Base-by-base conservation (phyloP, 2,113 vertebrate species). In the Mastomys coucha region DNA sequence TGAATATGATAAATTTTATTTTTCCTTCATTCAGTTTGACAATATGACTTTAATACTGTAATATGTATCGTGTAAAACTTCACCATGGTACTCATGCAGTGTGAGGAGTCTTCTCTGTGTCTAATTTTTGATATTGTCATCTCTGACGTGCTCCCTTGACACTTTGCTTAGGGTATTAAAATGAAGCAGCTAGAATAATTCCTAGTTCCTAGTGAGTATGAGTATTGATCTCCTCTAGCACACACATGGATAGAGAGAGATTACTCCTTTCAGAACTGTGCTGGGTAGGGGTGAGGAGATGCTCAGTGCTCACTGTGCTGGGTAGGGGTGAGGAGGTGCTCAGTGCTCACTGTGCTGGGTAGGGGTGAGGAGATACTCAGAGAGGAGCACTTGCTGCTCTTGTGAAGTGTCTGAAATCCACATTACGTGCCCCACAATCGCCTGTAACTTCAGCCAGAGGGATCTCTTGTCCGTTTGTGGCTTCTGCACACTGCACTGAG, bases 1-100 rank as follows among this genome's bases (percentile, higher is more conserved):
- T 31, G 28, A 31, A 67, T 12, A 13, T 67, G 12, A 31, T 31
- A 5, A 67, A 67, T 67, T 31, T 67, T 31, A 67, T 36, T 90
- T 33, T 49, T 73, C 51, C 3, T 82, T 60, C 58, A 60, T 39
- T 56, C 33, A 22, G 1, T 60, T 39, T 39, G 56, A 42, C 63
- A 28, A 19, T 42, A 63, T 84, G 24, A 28, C 12, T 42, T 81
- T 63, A 28, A 42, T 84, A 4, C 49, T 86, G 42, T 70, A 33
- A 75, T 56, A 72, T 28, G 13, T 56, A 16, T n/a, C 39, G 7
- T 45, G 0, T 42, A 60, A 75, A 86, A 78, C 10, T 8, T 67
- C 5, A 33, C 5, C 0, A 0, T 76, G n/a, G 11, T 22, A 22
- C 39, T 75, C 26, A 7, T 45, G 8, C 10, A 28, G 20, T n/a